Evolutionary conservation across 2,888 invertebrate genomes (phyloP).

Genomic region (Hirtodrosophila histrioides): DNA sequence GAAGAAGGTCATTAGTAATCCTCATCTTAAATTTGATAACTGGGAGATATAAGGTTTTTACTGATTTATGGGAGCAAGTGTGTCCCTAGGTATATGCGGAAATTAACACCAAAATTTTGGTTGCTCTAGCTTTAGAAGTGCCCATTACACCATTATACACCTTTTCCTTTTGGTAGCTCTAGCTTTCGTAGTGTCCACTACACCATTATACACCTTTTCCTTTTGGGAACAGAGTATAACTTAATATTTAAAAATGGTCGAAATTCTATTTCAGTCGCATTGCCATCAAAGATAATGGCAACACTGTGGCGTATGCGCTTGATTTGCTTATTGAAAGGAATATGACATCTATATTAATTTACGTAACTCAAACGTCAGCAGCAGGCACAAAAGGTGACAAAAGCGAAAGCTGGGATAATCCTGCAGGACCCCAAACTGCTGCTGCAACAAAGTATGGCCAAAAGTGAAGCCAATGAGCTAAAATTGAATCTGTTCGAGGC

Average conservation of each 20-base stretch:
- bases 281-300: constrained; percentile 11
- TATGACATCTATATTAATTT: constrained; percentile 67
- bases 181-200: too few species aligned
- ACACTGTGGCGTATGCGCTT: constrained; percentile 14
- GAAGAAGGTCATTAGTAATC: too few species aligned
- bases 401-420: constrained; percentile 34
- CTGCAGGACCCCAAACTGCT: constrained; percentile 3
- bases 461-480: constrained; percentile 46
- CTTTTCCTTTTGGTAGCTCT: too few species aligned
- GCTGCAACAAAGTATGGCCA: constrained; percentile 41
- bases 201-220: too few species aligned
- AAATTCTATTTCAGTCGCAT: neutral
- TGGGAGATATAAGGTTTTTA: too few species aligned
- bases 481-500: constrained; percentile 22
- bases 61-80: too few species aligned
- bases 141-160: too few species aligned
- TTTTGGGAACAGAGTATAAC: too few species aligned
- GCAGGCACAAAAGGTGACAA: constrained; percentile 64
- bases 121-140: too few species aligned
- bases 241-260: neutral
- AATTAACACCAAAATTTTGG: too few species aligned
- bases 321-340: constrained; percentile 25
- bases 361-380: constrained; percentile 62
- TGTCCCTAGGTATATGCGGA: too few species aligned
- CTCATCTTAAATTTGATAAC: too few species aligned